These are phyloP conservation scores for Cyprinodon tularosa DNA, from an alignment of 2,113 vertebrate species.

Conservation along the genomic window DNA sequence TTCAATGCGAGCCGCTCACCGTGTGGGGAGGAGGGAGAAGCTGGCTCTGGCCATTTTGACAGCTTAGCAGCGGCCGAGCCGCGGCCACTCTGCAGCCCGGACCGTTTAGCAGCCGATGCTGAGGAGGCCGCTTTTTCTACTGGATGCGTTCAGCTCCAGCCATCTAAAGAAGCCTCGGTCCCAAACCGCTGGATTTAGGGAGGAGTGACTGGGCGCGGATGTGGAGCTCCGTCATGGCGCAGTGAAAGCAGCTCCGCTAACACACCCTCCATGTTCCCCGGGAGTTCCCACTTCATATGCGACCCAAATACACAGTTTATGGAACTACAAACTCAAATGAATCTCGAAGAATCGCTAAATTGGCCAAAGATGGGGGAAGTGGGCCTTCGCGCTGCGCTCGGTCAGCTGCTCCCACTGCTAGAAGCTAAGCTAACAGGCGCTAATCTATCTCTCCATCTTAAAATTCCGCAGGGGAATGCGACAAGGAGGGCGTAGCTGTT, in stretches of 20 bases:
- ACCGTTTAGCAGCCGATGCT: constrained; percentile 5
- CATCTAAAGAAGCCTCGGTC: neutral
- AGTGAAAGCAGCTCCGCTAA: constrained; percentile 54
- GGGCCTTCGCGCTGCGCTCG: neutral
- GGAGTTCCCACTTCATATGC: constrained; percentile 15
- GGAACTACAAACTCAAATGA: no score
- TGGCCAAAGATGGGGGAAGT: neutral
- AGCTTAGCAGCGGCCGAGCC: constrained; percentile 48
- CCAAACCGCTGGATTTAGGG: neutral
- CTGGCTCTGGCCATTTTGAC: constrained; percentile 69
- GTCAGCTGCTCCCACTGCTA: constrained; percentile 39
- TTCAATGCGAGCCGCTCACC: constrained; percentile 24
- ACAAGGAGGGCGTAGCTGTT: constrained; percentile 74
- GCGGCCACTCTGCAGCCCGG: no score
- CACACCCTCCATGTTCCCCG: constrained; percentile 48
- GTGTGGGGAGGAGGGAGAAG: constrained; percentile 37
- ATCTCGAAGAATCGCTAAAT: neutral
- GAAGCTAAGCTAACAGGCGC: constrained; percentile 45
- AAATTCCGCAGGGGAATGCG: constrained; percentile 74
- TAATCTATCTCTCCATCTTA: constrained; percentile 70
- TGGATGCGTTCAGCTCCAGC: no score
- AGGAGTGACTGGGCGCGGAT: neutral
- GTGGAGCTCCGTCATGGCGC: constrained; percentile 53
- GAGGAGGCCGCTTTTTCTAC: no score
- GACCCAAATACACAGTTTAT: no score